These are phyloP conservation scores for Xylota sylvarum DNA, from an alignment of 2,888 invertebrate genomes.

Conservation along the genomic window DNA sequence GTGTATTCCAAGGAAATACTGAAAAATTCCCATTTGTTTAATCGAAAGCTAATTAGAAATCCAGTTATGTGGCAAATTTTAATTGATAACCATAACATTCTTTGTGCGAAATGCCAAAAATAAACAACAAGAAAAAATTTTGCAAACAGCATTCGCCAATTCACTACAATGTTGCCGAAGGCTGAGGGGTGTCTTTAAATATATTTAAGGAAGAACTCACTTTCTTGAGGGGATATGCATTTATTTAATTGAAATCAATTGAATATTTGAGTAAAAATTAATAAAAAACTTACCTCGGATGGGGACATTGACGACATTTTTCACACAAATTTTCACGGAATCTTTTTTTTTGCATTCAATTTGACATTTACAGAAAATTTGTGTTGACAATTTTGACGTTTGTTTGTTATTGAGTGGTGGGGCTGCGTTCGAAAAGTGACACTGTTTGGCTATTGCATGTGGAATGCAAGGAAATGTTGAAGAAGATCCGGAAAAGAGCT, in stretches of 20 bases:
- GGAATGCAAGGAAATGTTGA: slow-evolving; percentile 29
- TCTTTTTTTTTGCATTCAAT: slow-evolving; percentile 34
- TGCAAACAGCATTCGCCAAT: slow-evolving; percentile 2
- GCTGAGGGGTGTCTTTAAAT: background rate
- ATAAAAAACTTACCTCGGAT: slow-evolving; percentile 88
- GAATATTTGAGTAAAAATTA: slow-evolving; percentile 11
- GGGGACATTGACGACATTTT: slow-evolving; percentile 90
- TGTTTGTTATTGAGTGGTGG: slow-evolving; percentile 57
- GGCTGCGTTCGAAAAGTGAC: slow-evolving; percentile 9
- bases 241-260: background rate
- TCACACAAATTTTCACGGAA: slow-evolving; percentile 65
- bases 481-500: background rate
- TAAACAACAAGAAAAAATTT: slow-evolving; percentile 17
- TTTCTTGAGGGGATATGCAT: background rate
- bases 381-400: slow-evolving; percentile 68
- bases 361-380: slow-evolving; percentile 57
- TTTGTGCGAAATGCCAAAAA: slow-evolving; percentile 3
- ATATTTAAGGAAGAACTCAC: background rate
- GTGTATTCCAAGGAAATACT: background rate
- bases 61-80: background rate
- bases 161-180: background rate
- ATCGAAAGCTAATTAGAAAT: background rate
- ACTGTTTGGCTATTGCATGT: background rate
- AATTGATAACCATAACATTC: background rate
- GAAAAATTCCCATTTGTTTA: background rate